Evolutionary conservation across 2,113 vertebrate species (phyloP).

Genomic region (Todiramphus chloris): DNA sequence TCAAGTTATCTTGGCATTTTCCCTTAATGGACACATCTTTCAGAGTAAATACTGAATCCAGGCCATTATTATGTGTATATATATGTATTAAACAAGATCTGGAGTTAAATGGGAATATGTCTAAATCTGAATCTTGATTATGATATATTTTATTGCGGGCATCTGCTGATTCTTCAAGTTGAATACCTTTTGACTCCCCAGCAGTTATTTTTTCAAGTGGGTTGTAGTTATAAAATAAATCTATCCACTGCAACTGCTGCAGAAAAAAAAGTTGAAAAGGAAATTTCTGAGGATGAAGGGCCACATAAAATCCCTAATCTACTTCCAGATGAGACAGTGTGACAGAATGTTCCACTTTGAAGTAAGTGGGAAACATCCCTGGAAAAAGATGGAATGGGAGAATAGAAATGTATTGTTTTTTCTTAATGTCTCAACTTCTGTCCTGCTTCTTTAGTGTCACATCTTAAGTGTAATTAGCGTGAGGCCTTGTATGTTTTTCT

Average conservation of each 20-base stretch:
- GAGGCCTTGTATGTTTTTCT: not conserved
- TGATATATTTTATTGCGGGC: not conserved
- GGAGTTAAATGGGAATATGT: not conserved
- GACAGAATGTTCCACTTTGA: slow-evolving; percentile 9
- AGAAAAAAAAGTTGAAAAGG: slow-evolving; percentile 4
- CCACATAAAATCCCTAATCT: not conserved
- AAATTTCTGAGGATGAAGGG: slow-evolving; percentile 25
- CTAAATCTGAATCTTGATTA: not conserved
- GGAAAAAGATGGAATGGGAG: not conserved
- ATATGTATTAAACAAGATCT: not conserved
- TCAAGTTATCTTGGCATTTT: not conserved
- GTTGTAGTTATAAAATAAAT: not conserved
- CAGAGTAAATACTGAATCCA: not conserved
- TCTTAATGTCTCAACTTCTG: not conserved
- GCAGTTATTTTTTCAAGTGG: not conserved
- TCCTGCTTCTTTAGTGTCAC: not conserved
- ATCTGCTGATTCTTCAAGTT: slow-evolving; percentile 1
- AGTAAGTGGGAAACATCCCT: not conserved
- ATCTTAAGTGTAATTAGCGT: not conserved
- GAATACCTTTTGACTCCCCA: not conserved
- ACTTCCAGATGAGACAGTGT: not conserved
- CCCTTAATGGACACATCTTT: not conserved
- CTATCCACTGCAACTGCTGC: not conserved
- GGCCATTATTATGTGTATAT: too few relatives aligned
- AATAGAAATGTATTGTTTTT: not conserved